Evolutionary conservation across 1,140 invertebrate species (phyloP).

Genomic region (Cecropterus lyciades): DNA sequence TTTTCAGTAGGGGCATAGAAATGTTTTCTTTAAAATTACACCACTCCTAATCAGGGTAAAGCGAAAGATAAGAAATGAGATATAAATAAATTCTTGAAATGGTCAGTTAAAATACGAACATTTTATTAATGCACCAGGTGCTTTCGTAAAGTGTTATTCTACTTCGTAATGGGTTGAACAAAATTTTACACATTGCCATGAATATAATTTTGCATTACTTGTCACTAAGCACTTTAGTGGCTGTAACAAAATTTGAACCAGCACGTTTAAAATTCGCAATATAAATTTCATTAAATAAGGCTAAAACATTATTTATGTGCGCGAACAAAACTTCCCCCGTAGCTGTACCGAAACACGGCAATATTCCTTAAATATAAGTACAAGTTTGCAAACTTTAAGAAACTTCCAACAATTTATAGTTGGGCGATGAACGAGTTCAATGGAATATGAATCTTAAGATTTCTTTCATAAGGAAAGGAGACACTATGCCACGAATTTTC

Average conservation of each 20-base stretch:
- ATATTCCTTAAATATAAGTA: conserved; percentile 37
- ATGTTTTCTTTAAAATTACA: too few species aligned
- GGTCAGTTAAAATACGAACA: too few species aligned
- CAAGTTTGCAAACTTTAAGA: conserved; percentile 28
- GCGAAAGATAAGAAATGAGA: too few species aligned
- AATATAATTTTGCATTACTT: conserved; percentile 1
- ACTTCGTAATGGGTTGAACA: too few species aligned
- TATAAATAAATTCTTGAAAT: too few species aligned
- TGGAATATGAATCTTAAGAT: conserved; percentile 21
- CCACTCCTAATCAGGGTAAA: too few species aligned
- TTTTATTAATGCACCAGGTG: too few species aligned
- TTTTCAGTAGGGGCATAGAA: too few species aligned
- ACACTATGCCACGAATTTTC: too few species aligned
- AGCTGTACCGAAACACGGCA: conserved; percentile 21
- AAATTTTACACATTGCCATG: not conserved
- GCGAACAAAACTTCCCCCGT: conserved; percentile 30
- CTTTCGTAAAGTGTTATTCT: too few species aligned
- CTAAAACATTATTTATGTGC: conserved; percentile 33
- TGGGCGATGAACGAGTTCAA: conserved; percentile 18
- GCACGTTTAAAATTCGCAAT: conserved; percentile 19
- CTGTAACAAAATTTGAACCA: conserved; percentile 2
- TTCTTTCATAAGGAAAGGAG: too few species aligned
- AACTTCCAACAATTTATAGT: conserved; percentile 34
- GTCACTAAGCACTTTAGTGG: conserved; percentile 3
- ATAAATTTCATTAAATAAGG: conserved; percentile 32